Conservation (phyloP, 2,888 invertebrate species). For the Tinea semifulvella region DNA sequence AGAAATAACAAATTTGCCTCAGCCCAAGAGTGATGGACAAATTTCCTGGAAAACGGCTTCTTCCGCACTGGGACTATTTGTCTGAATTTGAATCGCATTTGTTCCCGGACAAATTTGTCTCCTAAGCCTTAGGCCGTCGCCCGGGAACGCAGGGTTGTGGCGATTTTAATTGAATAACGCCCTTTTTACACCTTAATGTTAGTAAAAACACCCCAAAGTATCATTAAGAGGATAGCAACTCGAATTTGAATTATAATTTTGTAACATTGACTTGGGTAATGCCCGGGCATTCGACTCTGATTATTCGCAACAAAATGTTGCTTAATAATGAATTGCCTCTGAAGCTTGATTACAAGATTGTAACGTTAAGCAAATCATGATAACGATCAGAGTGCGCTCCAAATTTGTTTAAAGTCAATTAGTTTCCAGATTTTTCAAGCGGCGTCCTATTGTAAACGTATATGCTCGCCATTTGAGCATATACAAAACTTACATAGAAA, state of each 20-base stretch:
- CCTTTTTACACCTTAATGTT: slow-evolving; percentile 20
- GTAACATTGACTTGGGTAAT: not conserved
- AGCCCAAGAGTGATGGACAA: slow-evolving; percentile 60
- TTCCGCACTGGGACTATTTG: slow-evolving; percentile 62
- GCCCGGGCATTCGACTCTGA: no score
- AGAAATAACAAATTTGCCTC: slow-evolving; percentile 50
- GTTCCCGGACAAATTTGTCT: slow-evolving; percentile 62
- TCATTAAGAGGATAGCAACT: not conserved
- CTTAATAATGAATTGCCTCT: no score
- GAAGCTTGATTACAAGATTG: no score
- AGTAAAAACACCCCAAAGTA: slow-evolving; percentile 11
- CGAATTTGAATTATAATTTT: slow-evolving; percentile 5
- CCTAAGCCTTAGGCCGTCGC: slow-evolving; percentile 52
- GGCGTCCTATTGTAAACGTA: no score
- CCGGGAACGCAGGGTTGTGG: slow-evolving; percentile 39
- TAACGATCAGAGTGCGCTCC: no score
- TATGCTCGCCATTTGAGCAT: no score
- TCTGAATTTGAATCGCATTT: slow-evolving; percentile 66
- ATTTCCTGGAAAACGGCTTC: slow-evolving; percentile 61
- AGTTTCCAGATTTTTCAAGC: no score
- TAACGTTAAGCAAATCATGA: no score
- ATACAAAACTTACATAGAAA: no score
- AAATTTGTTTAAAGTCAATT: no score
- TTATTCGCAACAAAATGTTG: no score
- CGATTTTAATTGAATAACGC: slow-evolving; percentile 57